A percentile compares a stretch with the other conserved stretches of the same genome.
phyloP scores from a whole-genome alignment of 2,888 invertebrate species.

The Axea sp. region DNA sequence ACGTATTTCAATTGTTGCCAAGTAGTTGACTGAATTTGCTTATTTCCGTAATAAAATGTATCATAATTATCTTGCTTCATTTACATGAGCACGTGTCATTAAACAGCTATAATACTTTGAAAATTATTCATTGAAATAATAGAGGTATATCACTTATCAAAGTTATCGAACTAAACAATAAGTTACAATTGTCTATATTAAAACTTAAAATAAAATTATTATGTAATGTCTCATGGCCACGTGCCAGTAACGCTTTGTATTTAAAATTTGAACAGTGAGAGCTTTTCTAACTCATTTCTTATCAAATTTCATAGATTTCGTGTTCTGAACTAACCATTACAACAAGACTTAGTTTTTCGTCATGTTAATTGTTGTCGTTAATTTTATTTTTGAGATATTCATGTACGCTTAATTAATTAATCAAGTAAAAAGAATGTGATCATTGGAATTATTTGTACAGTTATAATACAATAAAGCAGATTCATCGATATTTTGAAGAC shows the following conservation, averaged over 20 bases:
- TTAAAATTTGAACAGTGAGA: no score
- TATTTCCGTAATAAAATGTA: background rate
- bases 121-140: background rate
- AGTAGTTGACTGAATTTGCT: background rate
- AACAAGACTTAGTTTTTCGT: no score
- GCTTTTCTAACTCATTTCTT: no score
- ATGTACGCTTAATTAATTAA: no score
- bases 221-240: conserved; percentile 50
- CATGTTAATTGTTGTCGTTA: background rate
- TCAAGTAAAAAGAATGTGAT: no score
- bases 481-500: conserved; percentile 33
- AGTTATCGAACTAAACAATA: no score
- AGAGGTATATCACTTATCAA: no score
- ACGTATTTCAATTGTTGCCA: background rate
- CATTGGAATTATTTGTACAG: no score
- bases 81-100: conserved; percentile 35
- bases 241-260: conserved; percentile 36
- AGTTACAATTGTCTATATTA: no score
- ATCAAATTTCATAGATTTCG: no score
- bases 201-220: conserved; percentile 24
- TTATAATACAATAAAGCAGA: background rate
- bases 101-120: background rate
- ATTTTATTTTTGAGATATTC: no score
- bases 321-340: no score
- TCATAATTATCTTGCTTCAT: conserved; percentile 4